Percentiles rank a stretch among this genome's conserved stretches.
phyloP scores from a whole-genome alignment of 2,888 invertebrate genomes.

The Eristalis arbustorum region DNA sequence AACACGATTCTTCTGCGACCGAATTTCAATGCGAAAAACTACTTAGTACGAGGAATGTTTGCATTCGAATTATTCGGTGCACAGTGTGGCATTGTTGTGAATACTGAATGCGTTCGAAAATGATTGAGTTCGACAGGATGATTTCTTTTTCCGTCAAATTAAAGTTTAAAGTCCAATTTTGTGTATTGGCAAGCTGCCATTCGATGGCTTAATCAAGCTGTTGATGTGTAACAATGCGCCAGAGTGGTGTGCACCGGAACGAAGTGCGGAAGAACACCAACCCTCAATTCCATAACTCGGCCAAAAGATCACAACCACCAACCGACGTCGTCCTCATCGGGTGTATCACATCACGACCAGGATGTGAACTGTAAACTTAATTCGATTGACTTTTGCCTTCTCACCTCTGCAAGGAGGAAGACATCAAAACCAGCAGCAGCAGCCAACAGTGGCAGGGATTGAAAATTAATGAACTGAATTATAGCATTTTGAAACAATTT shows the following conservation, averaged over 20 bases:
- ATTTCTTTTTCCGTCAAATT: conserved; percentile 36
- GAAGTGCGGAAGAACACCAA: not conserved
- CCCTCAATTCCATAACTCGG: conserved; percentile 22
- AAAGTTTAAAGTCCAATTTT: conserved; percentile 14
- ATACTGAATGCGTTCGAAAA: conserved; percentile 34
- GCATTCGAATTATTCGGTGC: conserved; percentile 46
- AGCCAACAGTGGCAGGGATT: conserved; percentile 46
- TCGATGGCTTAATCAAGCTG: conserved; percentile 29
- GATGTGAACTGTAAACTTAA: conserved; percentile 61
- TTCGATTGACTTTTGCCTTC: conserved; percentile 53
- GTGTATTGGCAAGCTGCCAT: conserved; percentile 38
- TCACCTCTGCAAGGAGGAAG: conserved; percentile 17
- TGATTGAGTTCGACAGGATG: conserved; percentile 54
- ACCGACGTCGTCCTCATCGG: conserved; percentile 19
- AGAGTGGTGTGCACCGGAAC: not conserved
- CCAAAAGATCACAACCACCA: conserved; percentile 5
- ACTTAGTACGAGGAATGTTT: conserved; percentile 15
- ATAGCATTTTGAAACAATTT: conserved; percentile 69
- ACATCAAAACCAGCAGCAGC: conserved; percentile 38
- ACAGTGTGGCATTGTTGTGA: conserved; percentile 10
- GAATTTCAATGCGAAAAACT: conserved; percentile 42
- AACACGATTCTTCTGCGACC: conserved; percentile 3
- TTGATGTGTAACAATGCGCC: conserved; percentile 29
- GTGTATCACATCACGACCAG: conserved; percentile 50
- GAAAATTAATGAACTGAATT: conserved; percentile 71